Base-by-base conservation (phyloP, 1,140 invertebrate species). In the Brachionus rotundiformis region DNA sequence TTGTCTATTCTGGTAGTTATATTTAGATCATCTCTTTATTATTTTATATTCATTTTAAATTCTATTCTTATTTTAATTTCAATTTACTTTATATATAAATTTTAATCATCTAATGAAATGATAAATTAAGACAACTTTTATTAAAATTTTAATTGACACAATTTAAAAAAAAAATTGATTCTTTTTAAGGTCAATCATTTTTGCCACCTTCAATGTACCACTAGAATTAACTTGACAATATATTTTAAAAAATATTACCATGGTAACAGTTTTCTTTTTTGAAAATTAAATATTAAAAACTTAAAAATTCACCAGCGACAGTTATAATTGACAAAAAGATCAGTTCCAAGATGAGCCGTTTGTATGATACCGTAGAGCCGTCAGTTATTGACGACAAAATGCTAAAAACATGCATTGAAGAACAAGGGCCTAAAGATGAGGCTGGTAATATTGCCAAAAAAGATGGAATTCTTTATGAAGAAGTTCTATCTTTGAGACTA, bases 281-380 rank as follows among this genome's bases (percentile, higher is more conserved):
- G 29, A 63, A 36, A 33, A 63, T 33, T 63, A 63, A 68, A 68
- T 68, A 33, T 68, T 68, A 33, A 63, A 68, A 33, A 10, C 36
- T 33, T 68, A 19, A 68, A 68, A 63, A 63, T 29, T 29, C 25
- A 63, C 29, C 16, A 54, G 23, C 61, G 61, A 63, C 23, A 29
- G 3, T 8, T 63, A 23, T 11, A 63, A n/a, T 63, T 27, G 61
- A 63, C 61, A 3, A 5, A 63, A 16, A 33, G 29, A 33, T n/a
- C 29, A 68, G 16, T 36, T 19, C 6, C 19, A 86, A 83, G 47
- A 88, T 88, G 88, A 88, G 87, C 84, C 86, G 87, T 27, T 82
- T 88, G n/a, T 88, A 88, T 83, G 88, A 88, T 81, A 87, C 87
- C 8, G 85, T 88, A 31, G 88, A 88, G 83, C 88, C 88, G 13